These are phyloP conservation scores for Ormyrus thymus DNA, from an alignment of 2,888 invertebrate genomes.

Conservation along the genomic window DNA sequence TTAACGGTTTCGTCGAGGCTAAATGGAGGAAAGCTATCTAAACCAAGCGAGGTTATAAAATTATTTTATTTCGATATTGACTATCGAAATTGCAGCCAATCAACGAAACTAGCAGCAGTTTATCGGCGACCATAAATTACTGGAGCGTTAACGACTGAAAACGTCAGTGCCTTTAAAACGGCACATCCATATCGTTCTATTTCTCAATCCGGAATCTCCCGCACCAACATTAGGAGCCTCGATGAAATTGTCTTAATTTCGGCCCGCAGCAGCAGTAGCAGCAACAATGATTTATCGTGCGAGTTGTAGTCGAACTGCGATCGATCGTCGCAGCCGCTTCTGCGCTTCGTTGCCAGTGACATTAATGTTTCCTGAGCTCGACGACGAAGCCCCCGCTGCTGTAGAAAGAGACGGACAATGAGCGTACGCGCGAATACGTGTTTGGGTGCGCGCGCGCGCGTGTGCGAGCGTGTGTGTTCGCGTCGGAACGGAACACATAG, in stretches of 20 bases:
- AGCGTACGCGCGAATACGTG: conserved; percentile 37
- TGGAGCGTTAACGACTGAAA: not conserved
- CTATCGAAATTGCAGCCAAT: no score
- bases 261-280: not conserved
- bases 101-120: not conserved
- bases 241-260: conserved; percentile 50
- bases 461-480: no score
- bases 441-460: no score
- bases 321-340: conserved; percentile 62
- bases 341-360: conserved; percentile 64
- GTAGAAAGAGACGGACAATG: conserved; percentile 52
- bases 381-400: conserved; percentile 44
- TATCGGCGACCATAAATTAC: not conserved
- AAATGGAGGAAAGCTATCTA: no score
- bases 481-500: not conserved
- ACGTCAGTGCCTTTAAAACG: conserved; percentile 21
- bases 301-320: conserved; percentile 35
- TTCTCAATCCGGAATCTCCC: conserved; percentile 21
- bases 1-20: no score
- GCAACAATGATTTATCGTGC: conserved; percentile 52
- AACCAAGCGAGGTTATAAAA: no score
- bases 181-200: conserved; percentile 2
- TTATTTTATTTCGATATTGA: no score
- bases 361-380: conserved; percentile 69
- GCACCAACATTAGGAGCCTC: not conserved